Conservation (phyloP, 64 coral and sea anemone species). For the Platygyra sinensis region DNA sequence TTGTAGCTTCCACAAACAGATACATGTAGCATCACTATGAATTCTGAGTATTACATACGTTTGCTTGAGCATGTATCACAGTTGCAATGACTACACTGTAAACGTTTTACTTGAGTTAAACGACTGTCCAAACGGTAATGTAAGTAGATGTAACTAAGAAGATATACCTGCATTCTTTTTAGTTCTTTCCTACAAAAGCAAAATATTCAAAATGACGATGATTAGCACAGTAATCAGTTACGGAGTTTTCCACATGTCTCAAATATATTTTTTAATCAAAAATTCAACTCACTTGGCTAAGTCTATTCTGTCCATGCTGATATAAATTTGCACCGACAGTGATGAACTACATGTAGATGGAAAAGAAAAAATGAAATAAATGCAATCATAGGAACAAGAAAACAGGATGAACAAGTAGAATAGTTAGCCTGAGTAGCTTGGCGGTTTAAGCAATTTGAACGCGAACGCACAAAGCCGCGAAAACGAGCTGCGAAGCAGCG, state of each 20-base stretch:
- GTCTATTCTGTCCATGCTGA: constrained; percentile 95
- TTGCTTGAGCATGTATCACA: no score
- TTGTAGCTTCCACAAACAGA: no score
- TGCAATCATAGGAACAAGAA: background rate
- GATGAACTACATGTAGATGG: constrained; percentile 74
- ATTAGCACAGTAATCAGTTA: no score
- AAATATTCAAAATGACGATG: background rate
- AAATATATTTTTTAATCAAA: background rate
- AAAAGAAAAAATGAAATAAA: constrained; percentile 9
- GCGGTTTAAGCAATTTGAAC: no score
- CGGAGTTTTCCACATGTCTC: background rate
- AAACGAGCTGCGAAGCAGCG: no score
- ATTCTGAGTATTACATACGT: no score
- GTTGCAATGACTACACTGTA: no score
- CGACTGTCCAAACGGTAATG: no score
- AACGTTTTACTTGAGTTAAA: no score
- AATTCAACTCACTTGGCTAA: constrained; percentile 80
- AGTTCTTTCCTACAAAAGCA: constrained; percentile 83
- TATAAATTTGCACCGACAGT: constrained; percentile 89
- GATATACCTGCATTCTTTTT: constrained; percentile 90
- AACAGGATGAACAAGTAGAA: background rate
- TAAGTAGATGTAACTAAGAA: background rate
- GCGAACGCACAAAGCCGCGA: no score
- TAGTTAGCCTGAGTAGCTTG: no score
- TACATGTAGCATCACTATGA: no score